Base-by-base conservation (phyloP, 2,113 vertebrate genomes). In the Zosterops pallidus region DNA sequence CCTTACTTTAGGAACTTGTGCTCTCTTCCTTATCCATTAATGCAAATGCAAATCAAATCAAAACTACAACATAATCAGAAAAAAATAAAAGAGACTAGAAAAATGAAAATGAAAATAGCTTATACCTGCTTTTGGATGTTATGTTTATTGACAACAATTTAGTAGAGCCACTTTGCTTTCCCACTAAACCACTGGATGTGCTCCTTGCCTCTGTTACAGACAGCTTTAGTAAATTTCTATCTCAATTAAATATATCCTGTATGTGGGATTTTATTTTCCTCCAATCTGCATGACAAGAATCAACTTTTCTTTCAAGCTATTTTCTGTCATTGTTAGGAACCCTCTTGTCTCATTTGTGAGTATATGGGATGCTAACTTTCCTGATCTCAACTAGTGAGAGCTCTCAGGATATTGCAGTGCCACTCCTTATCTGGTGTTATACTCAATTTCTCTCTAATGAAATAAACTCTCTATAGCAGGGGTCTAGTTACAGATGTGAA, bases 281-380 rank as follows among this genome's bases (percentile, higher is more conserved):
- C 50, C 71, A 52, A 6, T 37, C 63, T 70, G 33, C n/a, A 70
- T 26, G 33, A 70, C 67, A 94, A 91, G 39, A 35, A 67, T 2
- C 19, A 74, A 37, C 16, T 85, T 82, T 64, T 82, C 35, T 83
- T 83, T 77, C 37, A 79, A 75, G 49, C 29, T 41, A 9, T 46
- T 72, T 85, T 42, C 42, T 46, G 6, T 28, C 50, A 70, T 1
- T 75, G n/a, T 47, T 65, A 74, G 75, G 70, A 46, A 65, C 29
- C 26, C 50, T n/a, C 37, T 70, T 0, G 0, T 13, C 72, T 82
- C 19, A 35, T 20, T 26, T 13, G 3, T 2, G 5, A 86, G 20
- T 17, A 71, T 46, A 56, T 13, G 37, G 47, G 59, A 60, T 63
- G 57, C 44, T 60, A n/a, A 41, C 29, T 65, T 52, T 56, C 56